A percentile compares a stretch with the other conserved stretches of the same genome.
These are phyloP conservation scores for Rotaria macrura DNA, from an alignment of 2,888 invertebrate genomes.

Conservation along the genomic window DNA sequence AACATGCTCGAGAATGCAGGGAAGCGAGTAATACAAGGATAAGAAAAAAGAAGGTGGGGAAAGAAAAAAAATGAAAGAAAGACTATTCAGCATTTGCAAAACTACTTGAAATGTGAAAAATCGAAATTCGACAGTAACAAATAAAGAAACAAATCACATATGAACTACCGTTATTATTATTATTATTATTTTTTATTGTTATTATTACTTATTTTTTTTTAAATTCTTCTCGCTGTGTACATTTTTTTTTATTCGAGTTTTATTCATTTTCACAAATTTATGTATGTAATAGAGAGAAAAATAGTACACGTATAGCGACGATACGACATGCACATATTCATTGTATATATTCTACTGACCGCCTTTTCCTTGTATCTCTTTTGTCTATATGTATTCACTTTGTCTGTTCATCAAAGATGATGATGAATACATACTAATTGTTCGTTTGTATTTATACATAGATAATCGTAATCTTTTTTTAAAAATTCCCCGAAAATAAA, in stretches of 20 bases:
- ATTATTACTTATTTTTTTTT: not conserved
- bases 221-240: not conserved
- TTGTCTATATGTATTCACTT: not conserved
- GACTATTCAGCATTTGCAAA: not conserved
- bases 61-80: not conserved
- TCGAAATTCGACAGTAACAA: not conserved
- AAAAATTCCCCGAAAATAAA: too few species aligned
- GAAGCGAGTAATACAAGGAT: not conserved
- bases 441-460: not conserved
- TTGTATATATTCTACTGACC: not conserved
- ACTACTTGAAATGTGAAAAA: not conserved
- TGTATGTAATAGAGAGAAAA: not conserved
- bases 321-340: not conserved
- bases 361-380: not conserved
- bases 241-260: not conserved
- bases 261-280: not conserved
- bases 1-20: slow-evolving; percentile 11
- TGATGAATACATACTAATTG: not conserved
- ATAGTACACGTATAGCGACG: not conserved
- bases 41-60: not conserved
- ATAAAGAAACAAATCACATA: not conserved
- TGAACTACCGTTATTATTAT: not conserved
- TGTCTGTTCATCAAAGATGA: not conserved
- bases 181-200: not conserved
- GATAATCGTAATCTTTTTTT: not conserved